Percentiles rank a stretch among this genome's conserved stretches.
Evolutionary conservation across 2,797 vertebrate genomes (phyloP).

Genomic region (Euphonia xanthogaster): DNA sequence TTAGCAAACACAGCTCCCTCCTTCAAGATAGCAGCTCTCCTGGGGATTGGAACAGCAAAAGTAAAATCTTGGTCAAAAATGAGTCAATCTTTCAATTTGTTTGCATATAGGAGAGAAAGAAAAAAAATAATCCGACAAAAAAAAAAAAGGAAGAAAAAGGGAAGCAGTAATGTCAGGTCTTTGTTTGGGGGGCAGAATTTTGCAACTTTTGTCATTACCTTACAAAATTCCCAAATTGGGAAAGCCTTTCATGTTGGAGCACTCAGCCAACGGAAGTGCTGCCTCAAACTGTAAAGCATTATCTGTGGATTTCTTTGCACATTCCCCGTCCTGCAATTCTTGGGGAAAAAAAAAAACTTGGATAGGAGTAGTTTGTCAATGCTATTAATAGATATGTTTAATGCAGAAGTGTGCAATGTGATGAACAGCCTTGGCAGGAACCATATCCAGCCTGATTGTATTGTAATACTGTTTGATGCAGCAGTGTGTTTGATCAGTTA

Average conservation of each 20-base stretch:
- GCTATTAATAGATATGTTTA: constrained; percentile 65
- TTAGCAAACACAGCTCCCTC: background rate
- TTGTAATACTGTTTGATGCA: constrained; percentile 76
- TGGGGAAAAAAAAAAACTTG: constrained; percentile 41
- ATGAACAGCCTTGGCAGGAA: constrained; percentile 68
- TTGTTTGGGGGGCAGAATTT: background rate
- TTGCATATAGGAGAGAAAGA: background rate
- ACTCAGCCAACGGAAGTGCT: background rate
- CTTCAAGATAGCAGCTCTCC: background rate
- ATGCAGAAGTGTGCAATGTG: constrained; percentile 24
- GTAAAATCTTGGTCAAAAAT: background rate
- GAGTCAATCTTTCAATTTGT: background rate
- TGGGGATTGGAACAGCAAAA: background rate
- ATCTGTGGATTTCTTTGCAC: constrained; percentile 24
- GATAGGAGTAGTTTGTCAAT: constrained; percentile 49
- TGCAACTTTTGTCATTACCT: constrained; percentile 10
- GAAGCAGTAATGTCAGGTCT: background rate
- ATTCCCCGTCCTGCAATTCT: constrained; percentile 10
- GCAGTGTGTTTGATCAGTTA: constrained; percentile 78
- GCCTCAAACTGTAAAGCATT: background rate
- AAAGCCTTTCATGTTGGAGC: constrained; percentile 42
- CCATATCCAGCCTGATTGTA: constrained; percentile 61
- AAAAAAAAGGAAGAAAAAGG: background rate
- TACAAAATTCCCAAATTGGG: background rate
- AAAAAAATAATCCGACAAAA: background rate